Evolutionary conservation across 2,113 vertebrate genomes (phyloP).

Genomic region (Onychorhynchus coronatus): DNA sequence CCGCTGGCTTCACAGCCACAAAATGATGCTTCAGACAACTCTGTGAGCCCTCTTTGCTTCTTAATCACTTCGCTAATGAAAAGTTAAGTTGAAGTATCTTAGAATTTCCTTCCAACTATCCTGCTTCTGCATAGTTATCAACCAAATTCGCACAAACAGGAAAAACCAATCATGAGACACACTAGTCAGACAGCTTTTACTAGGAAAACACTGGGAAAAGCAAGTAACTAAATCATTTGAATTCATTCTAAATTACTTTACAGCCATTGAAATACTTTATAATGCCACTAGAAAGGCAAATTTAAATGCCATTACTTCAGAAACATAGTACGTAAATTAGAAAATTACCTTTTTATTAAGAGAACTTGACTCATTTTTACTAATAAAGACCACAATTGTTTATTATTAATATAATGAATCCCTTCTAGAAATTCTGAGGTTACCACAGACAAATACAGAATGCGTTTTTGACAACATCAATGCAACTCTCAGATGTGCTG

Average conservation of each 20-base stretch:
- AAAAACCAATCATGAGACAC: not conserved
- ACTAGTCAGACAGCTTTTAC: not conserved
- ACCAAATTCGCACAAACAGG: not conserved
- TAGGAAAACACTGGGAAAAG: not conserved
- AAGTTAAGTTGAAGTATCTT: not conserved
- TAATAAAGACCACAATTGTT: not conserved
- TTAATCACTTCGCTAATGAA: not conserved
- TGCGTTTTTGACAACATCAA: not conserved
- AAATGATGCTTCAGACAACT: not conserved
- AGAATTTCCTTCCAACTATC: not conserved
- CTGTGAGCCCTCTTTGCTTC: not conserved
- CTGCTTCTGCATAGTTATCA: not conserved
- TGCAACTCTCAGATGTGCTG: not conserved
- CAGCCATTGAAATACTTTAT: not conserved
- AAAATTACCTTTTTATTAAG: constrained; percentile 34
- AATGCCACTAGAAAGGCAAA: not conserved
- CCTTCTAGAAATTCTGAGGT: not conserved
- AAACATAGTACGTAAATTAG: not conserved
- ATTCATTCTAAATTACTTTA: not conserved
- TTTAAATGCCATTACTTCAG: constrained; percentile 4
- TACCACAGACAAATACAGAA: not conserved
- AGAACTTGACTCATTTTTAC: constrained; percentile 16
- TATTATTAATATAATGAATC: not conserved
- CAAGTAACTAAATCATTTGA: not conserved
- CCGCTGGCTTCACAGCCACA: not conserved